Conservation (phyloP, 2,888 invertebrate species). For the Conistra vaccinii region DNA sequence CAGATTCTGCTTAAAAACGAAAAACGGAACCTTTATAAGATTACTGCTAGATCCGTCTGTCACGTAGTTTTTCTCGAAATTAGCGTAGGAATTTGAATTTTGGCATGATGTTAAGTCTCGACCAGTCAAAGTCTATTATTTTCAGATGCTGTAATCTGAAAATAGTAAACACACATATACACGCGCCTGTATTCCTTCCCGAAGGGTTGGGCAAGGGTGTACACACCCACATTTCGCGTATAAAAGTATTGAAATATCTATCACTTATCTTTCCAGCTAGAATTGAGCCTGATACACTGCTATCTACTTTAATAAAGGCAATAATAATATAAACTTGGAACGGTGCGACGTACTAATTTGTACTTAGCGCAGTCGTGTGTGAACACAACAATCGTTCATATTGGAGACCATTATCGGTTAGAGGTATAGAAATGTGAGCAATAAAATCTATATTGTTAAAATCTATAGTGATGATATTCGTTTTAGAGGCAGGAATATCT, state of each 20-base stretch:
- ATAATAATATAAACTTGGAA: slow-evolving; percentile 19
- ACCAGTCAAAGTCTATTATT: background rate
- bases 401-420: slow-evolving; percentile 26
- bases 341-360: slow-evolving; percentile 21
- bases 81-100: background rate
- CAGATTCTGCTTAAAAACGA: no score
- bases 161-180: background rate
- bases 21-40: no score
- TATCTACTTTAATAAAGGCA: slow-evolving; percentile 1
- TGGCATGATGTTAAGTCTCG: background rate
- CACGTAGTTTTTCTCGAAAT: background rate
- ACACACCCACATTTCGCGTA: background rate
- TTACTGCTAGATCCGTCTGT: background rate
- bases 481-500: background rate
- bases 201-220: no score
- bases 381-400: slow-evolving; percentile 30
- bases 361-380: slow-evolving; percentile 38
- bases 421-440: slow-evolving; percentile 12
- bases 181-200: background rate
- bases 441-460: slow-evolving; percentile 11
- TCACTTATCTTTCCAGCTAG: no score
- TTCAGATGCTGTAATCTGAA: no score
- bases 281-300: background rate
- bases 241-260: background rate
- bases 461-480: slow-evolving; percentile 18